Evolutionary conservation across 2,113 vertebrate species (phyloP), one percentile per base, ranked within the genome.

Genomic region (Cyprinodon variegatus): DNA sequence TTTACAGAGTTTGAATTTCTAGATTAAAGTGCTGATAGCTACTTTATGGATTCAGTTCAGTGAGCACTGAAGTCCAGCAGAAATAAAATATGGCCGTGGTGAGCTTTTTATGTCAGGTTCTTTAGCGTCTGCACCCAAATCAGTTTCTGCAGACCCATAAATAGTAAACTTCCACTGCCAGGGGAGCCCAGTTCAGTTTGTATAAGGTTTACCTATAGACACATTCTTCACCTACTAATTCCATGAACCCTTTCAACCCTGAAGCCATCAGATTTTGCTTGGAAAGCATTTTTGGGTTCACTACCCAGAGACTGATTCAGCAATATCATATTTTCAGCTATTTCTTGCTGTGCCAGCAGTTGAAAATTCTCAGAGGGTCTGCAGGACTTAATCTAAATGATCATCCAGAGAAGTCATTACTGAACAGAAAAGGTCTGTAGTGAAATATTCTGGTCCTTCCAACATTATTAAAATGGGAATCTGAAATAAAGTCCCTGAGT

Each of bases 301-400:
- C 61, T 22, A n/a, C 65, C n/a, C 48, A 46, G 61, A 4, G 65
- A 75, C 83, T 83, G 79, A 83, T 43, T 70, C 83, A 79, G 84
- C 82, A 83, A 38, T 76, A 76, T 75, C 71, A 14, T 45, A 11
- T 60, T 65, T 72, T 38, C 3, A 61, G 67, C 39, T 5, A 10
- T 68, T 68, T 79, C 43, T 67, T 73, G 65, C 38, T 37, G 0
- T 72, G 59, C 70, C 20, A 36, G 69, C 72, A 68, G 48, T 61
- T 60, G 39, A 61, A 36, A n/a, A 77, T 78, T 79, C 78, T 71
- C 60, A 57, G 20, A 76, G 61, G 61, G 17, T 69, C 40, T 40
- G 37, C 0, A 38, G 0, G 12, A 13, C 12, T n/a, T 40, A 15
- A 17, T 83, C 48, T 62, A 38, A 76, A 29, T 57, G 4, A 67